Conservation (phyloP, 2,797 vertebrate genomes). For the Rhynchotus rufescens region DNA sequence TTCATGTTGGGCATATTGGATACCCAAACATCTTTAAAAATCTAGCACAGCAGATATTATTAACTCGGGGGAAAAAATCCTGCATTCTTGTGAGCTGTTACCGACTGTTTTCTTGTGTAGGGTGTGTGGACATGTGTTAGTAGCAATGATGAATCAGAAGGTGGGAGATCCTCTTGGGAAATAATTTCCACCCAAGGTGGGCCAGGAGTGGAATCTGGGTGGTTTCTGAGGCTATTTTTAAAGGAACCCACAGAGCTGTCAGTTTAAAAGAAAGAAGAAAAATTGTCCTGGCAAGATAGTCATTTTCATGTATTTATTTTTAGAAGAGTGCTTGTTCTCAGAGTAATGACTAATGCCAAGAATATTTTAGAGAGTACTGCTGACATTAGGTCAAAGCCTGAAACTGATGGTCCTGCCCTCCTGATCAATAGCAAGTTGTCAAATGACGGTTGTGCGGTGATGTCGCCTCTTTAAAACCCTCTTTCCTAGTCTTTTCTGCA, state of each 20-base stretch:
- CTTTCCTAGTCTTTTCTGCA: neutral
- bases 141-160: neutral
- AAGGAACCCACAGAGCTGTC: neutral
- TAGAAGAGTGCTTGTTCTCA: neutral
- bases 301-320: neutral
- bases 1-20: neutral
- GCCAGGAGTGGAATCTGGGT: neutral
- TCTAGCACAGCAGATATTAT: neutral
- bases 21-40: neutral
- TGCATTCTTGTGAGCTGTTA: neutral
- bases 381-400: neutral
- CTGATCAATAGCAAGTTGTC: neutral
- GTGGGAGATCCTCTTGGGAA: neutral
- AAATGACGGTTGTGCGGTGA: neutral
- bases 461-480: neutral
- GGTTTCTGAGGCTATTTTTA: neutral
- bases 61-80: neutral
- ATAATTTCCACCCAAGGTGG: neutral
- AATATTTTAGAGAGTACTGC: neutral
- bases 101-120: neutral
- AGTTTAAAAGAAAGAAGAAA: neutral
- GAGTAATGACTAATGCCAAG: neutral
- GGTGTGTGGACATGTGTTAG: fast-evolving
- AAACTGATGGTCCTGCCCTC: neutral
- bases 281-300: neutral